Evolutionary conservation across 1,140 invertebrate genomes (phyloP).

Genomic region (Macrocentrus cingulum): DNA sequence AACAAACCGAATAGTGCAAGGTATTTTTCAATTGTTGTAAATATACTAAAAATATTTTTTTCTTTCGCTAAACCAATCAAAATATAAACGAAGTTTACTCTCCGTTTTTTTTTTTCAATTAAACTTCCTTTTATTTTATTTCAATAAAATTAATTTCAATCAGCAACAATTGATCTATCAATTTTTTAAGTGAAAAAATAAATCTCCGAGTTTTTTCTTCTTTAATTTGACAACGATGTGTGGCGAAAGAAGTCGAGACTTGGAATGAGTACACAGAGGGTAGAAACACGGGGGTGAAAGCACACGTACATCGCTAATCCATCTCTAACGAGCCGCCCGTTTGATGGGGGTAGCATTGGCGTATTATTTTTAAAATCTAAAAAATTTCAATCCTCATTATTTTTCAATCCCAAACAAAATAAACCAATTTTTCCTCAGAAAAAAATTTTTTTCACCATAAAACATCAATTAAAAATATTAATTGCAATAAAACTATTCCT

Average conservation of each 20-base stretch:
- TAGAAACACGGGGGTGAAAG: conserved; percentile 40
- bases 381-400: conserved; percentile 1
- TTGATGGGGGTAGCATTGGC: conserved; percentile 40
- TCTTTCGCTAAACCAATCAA: too few relatives aligned
- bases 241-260: conserved; percentile 32
- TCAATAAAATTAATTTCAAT: too few relatives aligned
- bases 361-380: conserved; percentile 23
- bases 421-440: too few relatives aligned
- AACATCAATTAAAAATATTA: too few relatives aligned
- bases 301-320: conserved; percentile 53
- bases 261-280: conserved; percentile 44
- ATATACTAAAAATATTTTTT: too few relatives aligned
- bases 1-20: neutral
- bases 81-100: too few relatives aligned
- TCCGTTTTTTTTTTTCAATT: too few relatives aligned
- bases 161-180: neutral
- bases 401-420: too few relatives aligned
- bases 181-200: conserved; percentile 31
- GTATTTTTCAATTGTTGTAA: too few relatives aligned
- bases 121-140: too few relatives aligned
- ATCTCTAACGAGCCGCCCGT: conserved; percentile 49
- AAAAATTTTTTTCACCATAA: too few relatives aligned
- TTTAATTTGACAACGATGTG: conserved; percentile 30
- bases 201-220: conserved; percentile 36
- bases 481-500: too few relatives aligned